Base-by-base conservation (phyloP, 92 coral and sea anemone genomes). In the Palythoa caribaeorum region DNA sequence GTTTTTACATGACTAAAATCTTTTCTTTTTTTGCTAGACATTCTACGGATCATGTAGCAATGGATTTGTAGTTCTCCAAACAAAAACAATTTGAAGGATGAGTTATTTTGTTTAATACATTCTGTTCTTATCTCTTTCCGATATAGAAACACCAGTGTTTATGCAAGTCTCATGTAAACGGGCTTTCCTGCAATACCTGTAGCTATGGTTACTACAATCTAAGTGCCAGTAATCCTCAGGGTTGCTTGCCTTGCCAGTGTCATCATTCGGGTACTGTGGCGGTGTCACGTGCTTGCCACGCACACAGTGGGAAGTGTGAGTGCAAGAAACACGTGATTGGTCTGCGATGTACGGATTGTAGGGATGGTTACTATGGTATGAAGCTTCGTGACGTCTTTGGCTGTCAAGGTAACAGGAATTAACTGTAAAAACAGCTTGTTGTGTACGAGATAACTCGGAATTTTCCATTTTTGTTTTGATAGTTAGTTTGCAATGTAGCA, bases 271-370 rank as follows among this genome's bases (percentile, higher is more conserved):
- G 98, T 44, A 95, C 99, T 16, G 55, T 93, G 80, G 90, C 98
- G 53, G 98, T 90, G 13, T 89, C 95, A 53, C 93, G 94, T 78
- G 89, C 89, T 65, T 96, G 99, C 83, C 88, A 94, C 72, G 87
- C 68, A 84, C 92, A 73, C 47, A 86, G 84, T 44, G 99, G 99
- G 79, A 87, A 77, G 21, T 96, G 99, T 80, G 71, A 87, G 84
- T 96, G 99, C 80, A 96, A 95, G 79, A 86, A 84, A 50, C 93
- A 92, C 87, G 94, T 90, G 83, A 93, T 88, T 13, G 99, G 98
- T 52, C 83, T 69, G 71, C 96, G 91, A 81, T 96, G 99, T 76
- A 79, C 87, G 44, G 83, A 92, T 38, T 96, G 99, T 73, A 71
- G 63, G 48, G 92, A 94, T 78, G 99, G 99, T 17, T 95, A 74